Base-by-base conservation (phyloP, 2,888 invertebrate genomes). In the Andrena haemorrhoa region DNA sequence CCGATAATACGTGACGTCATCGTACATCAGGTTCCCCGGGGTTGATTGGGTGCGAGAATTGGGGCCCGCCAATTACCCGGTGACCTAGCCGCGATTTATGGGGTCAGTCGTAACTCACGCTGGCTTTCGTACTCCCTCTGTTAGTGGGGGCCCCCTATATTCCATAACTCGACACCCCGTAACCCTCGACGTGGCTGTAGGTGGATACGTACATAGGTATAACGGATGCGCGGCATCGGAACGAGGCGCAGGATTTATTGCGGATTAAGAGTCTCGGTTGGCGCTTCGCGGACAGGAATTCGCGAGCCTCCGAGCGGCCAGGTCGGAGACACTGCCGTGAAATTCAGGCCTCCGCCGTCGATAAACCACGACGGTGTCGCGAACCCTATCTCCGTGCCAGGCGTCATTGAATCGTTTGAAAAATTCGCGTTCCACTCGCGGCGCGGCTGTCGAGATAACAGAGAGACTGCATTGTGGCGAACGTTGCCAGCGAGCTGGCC, bases 11-110 rank as follows among this genome's bases (percentile, higher is more conserved):
- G 87, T 91, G 92, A 91, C 91, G 91, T 92, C 92, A 91, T 91
- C 91, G 89, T 91, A 90, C 89, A 91, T 92, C 92, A 91, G 84
- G 68, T 72, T 72, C 77, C 33, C 77, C 72, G 83, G 82, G 90
- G 56, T 85, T 91, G 92, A 92, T 92, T 91, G 92, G 92, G 92
- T 92, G 92, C 91, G 91, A 92, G 91, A 92, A 92, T 92, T 90
- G 91, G 91, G 89, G 88, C 89, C 91, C 90, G 91, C 92, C 92
- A 92, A 92, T 92, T 91, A 92, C 90, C 86, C 72, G 85, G 86
- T 91, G 91, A 92, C 91, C 92, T 83, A 87, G 63, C 73, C 81
- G 79, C 88, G 88, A 92, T 92, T 92, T 92, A 92, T 92, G 92
- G 92, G 92, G 92, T 92, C 92, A 89, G 90, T 90, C 92, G 88